phyloP scores from a whole-genome alignment of 2,797 vertebrate genomes.

The Onychomys arenicola region DNA sequence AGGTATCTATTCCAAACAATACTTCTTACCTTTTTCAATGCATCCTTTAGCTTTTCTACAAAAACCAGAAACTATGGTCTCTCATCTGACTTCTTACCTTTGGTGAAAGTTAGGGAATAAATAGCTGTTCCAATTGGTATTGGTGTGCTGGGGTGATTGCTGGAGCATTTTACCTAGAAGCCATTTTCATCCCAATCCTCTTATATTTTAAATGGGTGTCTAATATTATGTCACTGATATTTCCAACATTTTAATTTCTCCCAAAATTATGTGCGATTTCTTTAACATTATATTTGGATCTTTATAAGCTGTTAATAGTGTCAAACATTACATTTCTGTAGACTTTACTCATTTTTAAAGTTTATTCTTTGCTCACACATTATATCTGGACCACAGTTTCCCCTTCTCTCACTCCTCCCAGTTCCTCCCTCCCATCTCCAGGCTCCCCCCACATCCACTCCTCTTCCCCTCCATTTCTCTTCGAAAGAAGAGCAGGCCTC shows the following conservation, averaged over 20 bases:
- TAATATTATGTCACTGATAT: background rate
- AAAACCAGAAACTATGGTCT: background rate
- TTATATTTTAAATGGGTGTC: conserved; percentile 1
- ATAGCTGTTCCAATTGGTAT: background rate
- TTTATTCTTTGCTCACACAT: background rate
- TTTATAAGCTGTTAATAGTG: conserved; percentile 32
- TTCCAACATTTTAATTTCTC: background rate
- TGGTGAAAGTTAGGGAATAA: background rate
- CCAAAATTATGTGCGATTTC: background rate
- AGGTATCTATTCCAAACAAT: background rate
- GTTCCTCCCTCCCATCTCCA: background rate
- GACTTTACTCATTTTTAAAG: background rate
- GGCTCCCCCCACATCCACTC: background rate
- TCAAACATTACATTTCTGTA: background rate
- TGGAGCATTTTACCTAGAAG: background rate
- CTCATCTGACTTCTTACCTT: background rate
- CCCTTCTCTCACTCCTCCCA: background rate
- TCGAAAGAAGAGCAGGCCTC: background rate
- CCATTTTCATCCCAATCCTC: background rate
- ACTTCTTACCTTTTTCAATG: background rate
- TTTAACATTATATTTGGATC: background rate
- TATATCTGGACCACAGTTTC: background rate
- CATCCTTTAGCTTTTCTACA: background rate
- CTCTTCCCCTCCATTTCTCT: background rate
- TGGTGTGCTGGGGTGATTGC: background rate